Base-by-base conservation (phyloP, 2,797 vertebrate genomes). In the Limosa lapponica region DNA sequence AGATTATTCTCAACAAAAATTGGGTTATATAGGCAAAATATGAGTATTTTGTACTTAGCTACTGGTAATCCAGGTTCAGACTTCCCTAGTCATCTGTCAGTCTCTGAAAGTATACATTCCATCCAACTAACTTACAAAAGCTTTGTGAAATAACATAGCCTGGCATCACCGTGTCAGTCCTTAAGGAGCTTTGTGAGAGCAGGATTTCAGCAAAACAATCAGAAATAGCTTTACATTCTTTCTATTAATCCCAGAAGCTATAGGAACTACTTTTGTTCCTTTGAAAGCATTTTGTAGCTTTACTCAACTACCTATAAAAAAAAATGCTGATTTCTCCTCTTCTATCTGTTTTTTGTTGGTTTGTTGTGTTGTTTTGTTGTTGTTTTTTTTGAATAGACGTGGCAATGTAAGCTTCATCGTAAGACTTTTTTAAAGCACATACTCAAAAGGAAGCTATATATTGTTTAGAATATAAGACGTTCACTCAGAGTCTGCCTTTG, bases 141-240 rank as follows among this genome's bases (percentile, higher is more conserved):
- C 57, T 91, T 78, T 81, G 28, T 71, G 28, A 90, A 90, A 70
- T 69, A 72, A 16, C 16, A 46, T 43, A 73, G 58, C 30, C 54
- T 70, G 57, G 11, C 43, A 89, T 61, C 36, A 65, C 17, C 3
- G 1, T 44, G 8, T 46, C 43, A 51, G 43, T 58, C 25, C 30
- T 93, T 61, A 36, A 78, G 43, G 34, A 82, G 25, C 23, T 78
- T 59, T 89, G n/a, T 0, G 1, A 78, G 44, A 71, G 36, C 16
- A 78, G n/a, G 10, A 57, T 91, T 84, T 58, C 65, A 91, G 43
- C n/a, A 86, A 79, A 93, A 32, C 12, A 67, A 43, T 48, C 9
- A n/a, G 32, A 94, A 88, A 78, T 69, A 83, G 36, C 32, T 93
- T 65, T 81, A 36, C 8, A n/a, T 91, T 87, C 48, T 87, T 72